Conservation (phyloP, 2,113 vertebrate genomes). For the Holacanthus passer region DNA sequence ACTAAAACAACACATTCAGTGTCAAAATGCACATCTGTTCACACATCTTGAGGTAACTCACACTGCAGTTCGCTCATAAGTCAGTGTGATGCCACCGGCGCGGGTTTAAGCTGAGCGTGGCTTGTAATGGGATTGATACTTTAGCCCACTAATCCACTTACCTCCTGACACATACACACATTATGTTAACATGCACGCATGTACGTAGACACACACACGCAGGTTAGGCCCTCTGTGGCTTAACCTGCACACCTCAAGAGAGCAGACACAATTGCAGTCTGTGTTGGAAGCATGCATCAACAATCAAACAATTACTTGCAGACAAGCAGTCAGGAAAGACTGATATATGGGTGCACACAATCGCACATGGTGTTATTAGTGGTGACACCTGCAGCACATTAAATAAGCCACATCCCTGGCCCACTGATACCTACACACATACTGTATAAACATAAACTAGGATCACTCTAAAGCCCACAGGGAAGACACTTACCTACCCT, state of each 20-base stretch:
- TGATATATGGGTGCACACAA: constrained; percentile 10
- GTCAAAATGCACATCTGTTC: constrained; percentile 57
- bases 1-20: constrained; percentile 34
- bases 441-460: constrained; percentile 18
- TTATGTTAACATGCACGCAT: constrained; percentile 35
- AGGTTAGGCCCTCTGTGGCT: constrained; percentile 42
- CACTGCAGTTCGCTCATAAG: constrained; percentile 22
- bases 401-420: not conserved
- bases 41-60: constrained; percentile 3
- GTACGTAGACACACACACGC: constrained; percentile 26
- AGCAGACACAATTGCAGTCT: constrained; percentile 49
- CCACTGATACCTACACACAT: not conserved
- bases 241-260: constrained; percentile 66
- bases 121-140: constrained; percentile 78
- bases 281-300: constrained; percentile 54
- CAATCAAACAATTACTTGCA: constrained; percentile 64
- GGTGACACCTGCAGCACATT: constrained; percentile 51
- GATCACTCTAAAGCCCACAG: not conserved
- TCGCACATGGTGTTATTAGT: constrained; percentile 43
- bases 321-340: constrained; percentile 2
- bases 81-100: constrained; percentile 29
- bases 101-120: constrained; percentile 56
- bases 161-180: constrained; percentile 61
- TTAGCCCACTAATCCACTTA: constrained; percentile 80
- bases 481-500: constrained; percentile 1